These are phyloP conservation scores for Cryptoprocta ferox DNA, from an alignment of 2,797 vertebrate species.

Conservation along the genomic window DNA sequence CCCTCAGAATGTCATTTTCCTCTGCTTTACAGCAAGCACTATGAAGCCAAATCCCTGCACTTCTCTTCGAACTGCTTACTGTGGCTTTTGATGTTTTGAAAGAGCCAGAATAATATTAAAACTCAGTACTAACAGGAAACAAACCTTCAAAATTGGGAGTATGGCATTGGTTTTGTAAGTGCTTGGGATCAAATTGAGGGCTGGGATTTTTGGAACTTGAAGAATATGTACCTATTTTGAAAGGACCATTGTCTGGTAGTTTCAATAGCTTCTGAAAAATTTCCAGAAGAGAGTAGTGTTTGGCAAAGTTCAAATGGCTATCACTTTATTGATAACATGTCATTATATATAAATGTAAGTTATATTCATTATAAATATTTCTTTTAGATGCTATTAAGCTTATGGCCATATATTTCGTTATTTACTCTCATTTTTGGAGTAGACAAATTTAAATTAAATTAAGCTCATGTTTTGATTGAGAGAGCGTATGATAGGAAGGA, in stretches of 20 bases:
- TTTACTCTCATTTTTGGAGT: not conserved
- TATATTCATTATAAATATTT: not conserved
- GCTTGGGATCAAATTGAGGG: not conserved
- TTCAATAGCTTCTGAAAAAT: not conserved
- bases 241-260: not conserved
- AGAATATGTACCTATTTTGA: not conserved
- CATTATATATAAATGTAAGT: not conserved
- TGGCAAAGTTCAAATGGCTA: not conserved
- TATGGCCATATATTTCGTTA: not conserved
- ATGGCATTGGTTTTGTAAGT: not conserved
- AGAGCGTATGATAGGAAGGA: not conserved
- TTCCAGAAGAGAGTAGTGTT: not conserved
- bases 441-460: not conserved
- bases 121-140: not conserved
- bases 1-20: too few species aligned
- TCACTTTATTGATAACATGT: not conserved
- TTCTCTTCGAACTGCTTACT: not conserved
- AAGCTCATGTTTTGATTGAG: not conserved
- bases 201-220: not conserved
- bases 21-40: fast-evolving
- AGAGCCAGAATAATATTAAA: not conserved
- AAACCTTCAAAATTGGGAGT: not conserved
- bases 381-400: not conserved
- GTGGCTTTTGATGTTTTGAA: not conserved
- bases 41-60: not conserved